Base-by-base conservation (phyloP, 2,113 vertebrate species). In the Hemicordylus capensis region DNA sequence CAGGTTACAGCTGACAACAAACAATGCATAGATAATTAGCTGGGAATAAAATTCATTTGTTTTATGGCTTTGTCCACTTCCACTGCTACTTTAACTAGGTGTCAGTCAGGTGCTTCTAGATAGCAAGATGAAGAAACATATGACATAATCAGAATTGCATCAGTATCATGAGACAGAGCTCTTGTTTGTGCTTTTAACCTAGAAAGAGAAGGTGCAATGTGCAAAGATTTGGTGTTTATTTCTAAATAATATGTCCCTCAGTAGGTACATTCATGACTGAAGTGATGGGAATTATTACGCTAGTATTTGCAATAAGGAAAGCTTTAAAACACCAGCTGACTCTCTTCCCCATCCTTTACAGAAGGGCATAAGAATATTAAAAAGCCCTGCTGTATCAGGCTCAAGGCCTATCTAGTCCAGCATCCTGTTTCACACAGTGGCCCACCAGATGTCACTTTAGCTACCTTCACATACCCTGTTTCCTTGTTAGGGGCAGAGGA, bases 61-160 rank as follows among this genome's bases (percentile, higher is more conserved):
- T 74, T 81, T 59, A 82, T 9, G 11, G 88, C 51, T 89, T 0
- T 74, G 86, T 86, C 14, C 5, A 58, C 63, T 42, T 19, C 48
- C 85, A 80, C 0, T 0, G 61, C 80, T 56, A 26, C 39, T 86
- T 87, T 89, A 61, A 85, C 78, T 67, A 88, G 54, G 15, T 87
- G 31, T 80, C 91, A 61, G 31, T 80, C 91, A 61, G 56, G 78
- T 81, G 84, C 61, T 88, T 78, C 51, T 31, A 28, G 14, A 39
- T 2, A 83, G 26, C 34, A 10, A 15, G 63, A 59, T 78, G 86
- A 87, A 72, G 54, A 69, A 66, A 64, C 20, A 42, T 72, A 70
- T 93, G 92, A 93, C 83, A 84, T 83, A 87, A 89, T 0, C n/a
- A 61, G 10, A 84, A 76, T 85, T 93, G n/a, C 84, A 89, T 87